phyloP scores from a whole-genome alignment of 2,888 invertebrate species.

The Ichneumoninae sp. region DNA sequence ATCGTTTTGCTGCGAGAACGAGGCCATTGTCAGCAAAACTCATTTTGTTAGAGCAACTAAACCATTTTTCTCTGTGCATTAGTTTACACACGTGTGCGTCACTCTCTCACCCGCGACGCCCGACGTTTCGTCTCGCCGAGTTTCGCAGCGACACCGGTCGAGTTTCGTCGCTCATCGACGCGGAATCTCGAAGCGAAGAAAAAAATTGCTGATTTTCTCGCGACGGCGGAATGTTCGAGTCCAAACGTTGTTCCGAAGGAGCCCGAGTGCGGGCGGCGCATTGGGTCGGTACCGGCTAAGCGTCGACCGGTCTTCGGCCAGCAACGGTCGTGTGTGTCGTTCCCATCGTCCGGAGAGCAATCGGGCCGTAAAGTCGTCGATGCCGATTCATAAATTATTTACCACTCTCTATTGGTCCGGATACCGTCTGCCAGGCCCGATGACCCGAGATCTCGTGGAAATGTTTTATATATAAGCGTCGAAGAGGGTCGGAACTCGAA shows the following conservation, averaged over 20 bases:
- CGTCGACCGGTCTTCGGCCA: not conserved
- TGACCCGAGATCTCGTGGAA: slow-evolving; percentile 52
- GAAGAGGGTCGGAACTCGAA: slow-evolving; percentile 57
- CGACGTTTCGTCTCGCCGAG: not conserved
- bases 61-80: not conserved
- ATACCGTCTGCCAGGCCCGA: slow-evolving; percentile 38
- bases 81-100: slow-evolving; percentile 39
- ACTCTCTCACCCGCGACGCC: not conserved
- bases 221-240: no score
- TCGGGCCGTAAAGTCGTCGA: slow-evolving; percentile 74
- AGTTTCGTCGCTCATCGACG: slow-evolving; percentile 33
- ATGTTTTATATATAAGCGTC: slow-evolving; percentile 55
- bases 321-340: no score
- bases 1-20: no score
- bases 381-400: slow-evolving; percentile 79
- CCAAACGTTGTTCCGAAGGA: no score
- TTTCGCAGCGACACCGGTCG: slow-evolving; percentile 7
- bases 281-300: not conserved
- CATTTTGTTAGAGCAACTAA: no score
- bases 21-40: no score
- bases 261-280: slow-evolving; percentile 29
- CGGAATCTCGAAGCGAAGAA: not conserved
- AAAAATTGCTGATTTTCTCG: no score
- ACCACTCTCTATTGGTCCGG: slow-evolving; percentile 65
- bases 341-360: not conserved